A percentile compares a stretch with the other conserved stretches of the same genome.
Conservation (phyloP, 2,797 vertebrate genomes). For the Pampus argenteus region DNA sequence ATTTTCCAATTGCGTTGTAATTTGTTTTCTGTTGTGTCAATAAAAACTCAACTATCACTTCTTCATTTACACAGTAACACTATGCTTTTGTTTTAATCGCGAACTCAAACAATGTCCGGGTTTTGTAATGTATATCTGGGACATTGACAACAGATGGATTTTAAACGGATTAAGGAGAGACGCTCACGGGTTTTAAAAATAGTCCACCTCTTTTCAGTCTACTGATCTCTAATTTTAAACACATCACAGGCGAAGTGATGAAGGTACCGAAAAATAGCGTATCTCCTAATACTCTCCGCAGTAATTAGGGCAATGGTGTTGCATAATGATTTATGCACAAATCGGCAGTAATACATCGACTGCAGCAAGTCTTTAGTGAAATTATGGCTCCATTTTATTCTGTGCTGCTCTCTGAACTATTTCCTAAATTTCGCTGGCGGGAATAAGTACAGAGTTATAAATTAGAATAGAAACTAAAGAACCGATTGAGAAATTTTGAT, state of each 20-base stretch:
- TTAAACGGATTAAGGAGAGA: conserved; percentile 42
- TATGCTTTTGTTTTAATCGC: conserved; percentile 36
- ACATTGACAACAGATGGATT: background rate
- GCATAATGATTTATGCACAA: background rate
- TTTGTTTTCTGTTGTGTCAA: background rate
- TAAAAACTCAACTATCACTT: background rate
- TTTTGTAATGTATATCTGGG: background rate
- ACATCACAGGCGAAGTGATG: background rate
- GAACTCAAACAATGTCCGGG: background rate
- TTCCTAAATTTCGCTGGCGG: conserved; percentile 1
- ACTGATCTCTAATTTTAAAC: background rate
- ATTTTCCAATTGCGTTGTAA: too few relatives aligned
- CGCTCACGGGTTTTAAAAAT: background rate
- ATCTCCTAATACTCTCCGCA: background rate
- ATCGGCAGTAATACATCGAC: background rate
- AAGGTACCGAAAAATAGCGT: background rate
- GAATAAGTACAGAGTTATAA: background rate
- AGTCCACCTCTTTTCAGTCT: background rate
- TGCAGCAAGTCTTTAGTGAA: background rate
- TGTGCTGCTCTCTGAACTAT: background rate
- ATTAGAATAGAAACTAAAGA: background rate
- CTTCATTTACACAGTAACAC: too few relatives aligned
- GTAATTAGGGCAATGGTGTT: conserved; percentile 12
- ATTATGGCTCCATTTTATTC: background rate
- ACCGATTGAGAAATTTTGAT: too few relatives aligned